Base-by-base conservation (phyloP, 2,113 vertebrate genomes). In the Pygathrix nemaeus region DNA sequence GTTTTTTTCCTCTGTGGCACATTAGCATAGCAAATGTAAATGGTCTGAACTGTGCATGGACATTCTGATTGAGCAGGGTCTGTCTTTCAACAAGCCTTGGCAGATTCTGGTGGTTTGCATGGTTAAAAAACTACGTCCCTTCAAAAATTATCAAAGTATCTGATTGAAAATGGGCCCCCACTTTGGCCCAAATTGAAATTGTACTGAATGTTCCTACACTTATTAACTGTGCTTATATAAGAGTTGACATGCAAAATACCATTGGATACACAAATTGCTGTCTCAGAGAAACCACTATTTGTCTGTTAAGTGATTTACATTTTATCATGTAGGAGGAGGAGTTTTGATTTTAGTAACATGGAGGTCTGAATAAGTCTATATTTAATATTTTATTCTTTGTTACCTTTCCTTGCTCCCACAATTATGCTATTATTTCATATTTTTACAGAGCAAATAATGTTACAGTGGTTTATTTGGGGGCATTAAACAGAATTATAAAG, bases 81-180 rank as follows among this genome's bases (percentile, higher is more conserved):
- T 91, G 4, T 64, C 20, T 73, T 73, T 70, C 21, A 68, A 66
- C 3, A 66, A 43, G 8, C 14, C 20, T 3, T 43, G 64, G 27
- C 20, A 20, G 3, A 27, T 38, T 59, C 12, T 4, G n/a, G 23
- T 68, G 45, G 48, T 87, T 79, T 2, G 1, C 9, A 68, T 32
- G n/a, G 2, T 80, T 70, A 84, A 85, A 48, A 93, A 93, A 66
- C 6, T 38, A 92, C 3, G 86, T 32, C 27, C 1, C 13, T 32
- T 70, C 70, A 64, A 38, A 96, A 88, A 78, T 78, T 12, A 93
- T 68, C 25, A 96, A 88, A 78, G 72, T 12, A 93, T 68, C 20
- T 32, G 17, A 78, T 1, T 92, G 52, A 94, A 93, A 91, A 57
- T 91, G 27, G 13, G 6, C 1, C 5, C 10, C 32, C 68, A 61